Base-by-base conservation (phyloP, 1,140 invertebrate species). In the Thaumetopoea pityocampa region DNA sequence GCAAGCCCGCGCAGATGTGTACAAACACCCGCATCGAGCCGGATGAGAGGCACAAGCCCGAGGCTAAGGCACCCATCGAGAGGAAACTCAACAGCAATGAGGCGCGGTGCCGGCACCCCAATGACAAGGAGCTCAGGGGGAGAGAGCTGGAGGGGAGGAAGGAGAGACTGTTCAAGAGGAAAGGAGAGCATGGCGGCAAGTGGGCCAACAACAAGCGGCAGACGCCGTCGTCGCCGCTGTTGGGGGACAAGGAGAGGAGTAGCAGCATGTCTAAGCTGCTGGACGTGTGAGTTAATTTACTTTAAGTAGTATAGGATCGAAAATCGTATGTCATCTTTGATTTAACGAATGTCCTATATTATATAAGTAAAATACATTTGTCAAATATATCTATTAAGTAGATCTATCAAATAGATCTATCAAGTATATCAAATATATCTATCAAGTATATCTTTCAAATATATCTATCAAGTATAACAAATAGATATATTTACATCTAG, bases 261-360 rank as follows among this genome's bases (percentile, higher is more conserved):
- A 93, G 92, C 38, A 96, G 94, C 5, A 92, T 95, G 88, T 94
- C 94, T 11, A 89, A 94, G 61, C 70, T 96, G 29, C 85, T 95
- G n/a, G 93, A 95, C 43, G 92, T 89, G 91, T 77, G 14, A 76
- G 71, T 73, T 17, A 27, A 16, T 33, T 1, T 46, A 11, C 33
- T n/a, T 27, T 26, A 17, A 16, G 22, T 32, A 2, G 35, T 22
- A 8, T 26, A 23, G 4, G 9, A 10, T 5, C 4, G 9, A 18
- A 10, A n/a, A n/a, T n/a, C n/a, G n/a, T n/a, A n/a, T n/a, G n/a
- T n/a, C n/a, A n/a, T n/a, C n/a, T n/a, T n/a, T n/a, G n/a, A n/a
- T n/a, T n/a, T n/a, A n/a, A n/a, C n/a, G n/a, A n/a, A n/a, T n/a
- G n/a, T n/a, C n/a, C n/a, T n/a, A n/a, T n/a, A n/a, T n/a, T n/a